Conservation (phyloP, 2,797 vertebrate species). For the Dallia pectoralis region DNA sequence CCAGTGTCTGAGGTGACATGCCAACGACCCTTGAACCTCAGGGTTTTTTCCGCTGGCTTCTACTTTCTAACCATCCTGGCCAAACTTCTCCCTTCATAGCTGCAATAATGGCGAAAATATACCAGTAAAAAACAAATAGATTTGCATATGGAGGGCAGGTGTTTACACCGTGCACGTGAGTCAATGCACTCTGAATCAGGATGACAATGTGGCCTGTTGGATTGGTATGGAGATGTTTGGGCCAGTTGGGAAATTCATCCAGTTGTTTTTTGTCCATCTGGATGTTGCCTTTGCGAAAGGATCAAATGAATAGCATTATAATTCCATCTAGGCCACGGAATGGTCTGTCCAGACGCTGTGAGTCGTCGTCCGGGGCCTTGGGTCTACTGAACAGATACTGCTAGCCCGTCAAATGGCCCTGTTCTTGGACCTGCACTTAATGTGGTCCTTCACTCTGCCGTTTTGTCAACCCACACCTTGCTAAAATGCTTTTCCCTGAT, state of each 20-base stretch:
- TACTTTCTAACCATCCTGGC: conserved; percentile 18
- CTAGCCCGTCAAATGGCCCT: too few relatives aligned
- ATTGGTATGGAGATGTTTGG: background rate
- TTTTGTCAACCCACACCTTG: too few relatives aligned
- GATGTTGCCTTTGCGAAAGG: too few relatives aligned
- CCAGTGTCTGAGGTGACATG: background rate
- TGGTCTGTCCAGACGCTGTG: too few relatives aligned
- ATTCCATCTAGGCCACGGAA: too few relatives aligned
- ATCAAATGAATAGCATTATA: too few relatives aligned
- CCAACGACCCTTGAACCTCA: conserved; percentile 16
- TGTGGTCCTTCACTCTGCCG: too few relatives aligned
- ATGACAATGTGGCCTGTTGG: background rate
- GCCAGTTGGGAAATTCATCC: too few relatives aligned
- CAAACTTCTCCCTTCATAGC: conserved; percentile 49
- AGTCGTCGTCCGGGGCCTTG: too few relatives aligned
- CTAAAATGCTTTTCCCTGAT: too few relatives aligned
- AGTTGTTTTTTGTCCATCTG: background rate
- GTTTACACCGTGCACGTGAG: background rate
- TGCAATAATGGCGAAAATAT: conserved; percentile 51
- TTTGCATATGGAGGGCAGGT: conserved; percentile 43
- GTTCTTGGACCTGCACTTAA: too few relatives aligned
- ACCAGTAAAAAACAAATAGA: conserved; percentile 35
- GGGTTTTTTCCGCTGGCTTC: conserved; percentile 29
- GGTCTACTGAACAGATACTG: too few relatives aligned
- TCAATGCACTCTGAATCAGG: background rate